phyloP scores from a whole-genome alignment of 2,888 invertebrate genomes.

The Epicampocera succincta region DNA sequence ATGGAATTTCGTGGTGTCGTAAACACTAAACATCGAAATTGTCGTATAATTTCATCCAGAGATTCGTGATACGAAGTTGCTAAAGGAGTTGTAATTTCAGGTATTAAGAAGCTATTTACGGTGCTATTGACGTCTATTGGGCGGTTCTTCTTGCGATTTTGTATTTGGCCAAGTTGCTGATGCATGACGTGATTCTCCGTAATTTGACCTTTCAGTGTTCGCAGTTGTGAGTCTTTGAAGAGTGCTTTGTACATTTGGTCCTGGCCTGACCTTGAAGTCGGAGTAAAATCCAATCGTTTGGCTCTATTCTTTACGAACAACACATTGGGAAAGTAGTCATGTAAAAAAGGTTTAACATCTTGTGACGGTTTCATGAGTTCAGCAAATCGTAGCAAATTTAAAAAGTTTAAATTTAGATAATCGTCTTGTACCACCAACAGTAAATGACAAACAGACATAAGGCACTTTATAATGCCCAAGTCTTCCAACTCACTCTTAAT shows the following conservation, averaged over 20 bases:
- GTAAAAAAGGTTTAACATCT: constrained; percentile 78
- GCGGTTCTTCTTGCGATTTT: constrained; percentile 72
- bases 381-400: constrained; percentile 83
- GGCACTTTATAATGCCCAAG: constrained; percentile 90
- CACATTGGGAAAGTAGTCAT: constrained; percentile 91
- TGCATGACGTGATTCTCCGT: constrained; percentile 63
- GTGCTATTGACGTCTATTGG: constrained; percentile 69
- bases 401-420: constrained; percentile 91
- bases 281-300: constrained; percentile 87
- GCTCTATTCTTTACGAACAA: constrained; percentile 92
- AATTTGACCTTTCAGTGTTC: constrained; percentile 73
- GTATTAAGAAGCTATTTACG: constrained; percentile 74
- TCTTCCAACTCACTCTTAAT: constrained; percentile 87
- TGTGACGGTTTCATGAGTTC: constrained; percentile 82
- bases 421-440: constrained; percentile 94
- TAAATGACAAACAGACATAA: constrained; percentile 95
- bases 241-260: constrained; percentile 75
- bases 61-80: constrained; percentile 72
- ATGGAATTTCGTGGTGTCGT: constrained; percentile 77
- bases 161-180: constrained; percentile 53
- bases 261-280: constrained; percentile 77
- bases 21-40: constrained; percentile 75
- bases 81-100: constrained; percentile 72
- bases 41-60: constrained; percentile 71
- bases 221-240: constrained; percentile 76